Conservation (phyloP, 2,797 vertebrate genomes). For the Coccyzus lansbergi region DNA sequence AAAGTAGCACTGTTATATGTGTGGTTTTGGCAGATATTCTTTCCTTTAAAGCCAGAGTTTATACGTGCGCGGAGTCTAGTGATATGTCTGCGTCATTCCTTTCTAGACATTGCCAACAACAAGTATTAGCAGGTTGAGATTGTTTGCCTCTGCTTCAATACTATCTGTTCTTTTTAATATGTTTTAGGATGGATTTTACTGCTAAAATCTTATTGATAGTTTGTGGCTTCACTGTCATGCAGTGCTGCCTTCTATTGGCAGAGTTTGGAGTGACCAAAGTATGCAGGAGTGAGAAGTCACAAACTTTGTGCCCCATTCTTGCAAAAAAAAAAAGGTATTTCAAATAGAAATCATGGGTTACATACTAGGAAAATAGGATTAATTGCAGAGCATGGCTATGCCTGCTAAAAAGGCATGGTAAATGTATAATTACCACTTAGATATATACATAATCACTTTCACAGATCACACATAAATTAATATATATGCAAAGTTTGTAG, state of each 20-base stretch:
- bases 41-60: background rate
- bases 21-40: background rate
- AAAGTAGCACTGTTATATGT: background rate
- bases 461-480: background rate
- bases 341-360: background rate
- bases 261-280: background rate
- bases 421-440: background rate
- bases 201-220: background rate
- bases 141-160: background rate
- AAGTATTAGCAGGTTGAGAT: background rate
- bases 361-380: background rate
- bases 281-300: background rate
- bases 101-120: background rate
- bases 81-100: background rate
- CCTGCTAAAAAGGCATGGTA: background rate
- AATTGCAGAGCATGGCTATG: background rate
- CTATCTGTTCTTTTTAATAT: background rate
- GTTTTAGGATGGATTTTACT: background rate
- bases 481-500: background rate
- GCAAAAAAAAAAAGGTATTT: background rate
- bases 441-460: background rate
- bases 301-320: background rate
- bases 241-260: background rate
- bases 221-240: background rate
- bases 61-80: background rate